Conservation (phyloP, 2,888 invertebrate genomes). For the Volucella zonaria region DNA sequence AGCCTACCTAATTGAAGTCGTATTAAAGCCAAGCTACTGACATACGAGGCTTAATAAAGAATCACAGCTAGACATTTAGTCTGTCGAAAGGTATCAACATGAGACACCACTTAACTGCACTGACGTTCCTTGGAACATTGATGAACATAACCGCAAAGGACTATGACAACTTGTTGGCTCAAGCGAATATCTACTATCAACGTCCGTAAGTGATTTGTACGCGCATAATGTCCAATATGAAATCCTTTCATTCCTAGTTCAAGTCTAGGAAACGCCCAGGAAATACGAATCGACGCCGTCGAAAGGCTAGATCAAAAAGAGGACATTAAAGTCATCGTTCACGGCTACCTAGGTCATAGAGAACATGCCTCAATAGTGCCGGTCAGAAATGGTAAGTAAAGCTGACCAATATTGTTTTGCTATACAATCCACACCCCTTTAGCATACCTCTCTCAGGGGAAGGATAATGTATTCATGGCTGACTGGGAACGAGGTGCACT, state of each 20-base stretch:
- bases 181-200: constrained; percentile 77
- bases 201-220: constrained; percentile 74
- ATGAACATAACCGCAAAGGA: not conserved
- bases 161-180: constrained; percentile 49
- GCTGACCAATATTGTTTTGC: fast-evolving
- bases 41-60: not conserved
- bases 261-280: constrained; percentile 67
- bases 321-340: constrained; percentile 80
- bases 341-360: constrained; percentile 80
- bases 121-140: not conserved
- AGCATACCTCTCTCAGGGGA: constrained; percentile 80
- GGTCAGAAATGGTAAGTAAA: constrained; percentile 70
- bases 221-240: not conserved
- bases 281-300: constrained; percentile 65
- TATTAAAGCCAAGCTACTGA: not conserved
- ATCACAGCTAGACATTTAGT: constrained; percentile 3
- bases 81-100: not conserved
- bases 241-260: constrained; percentile 62
- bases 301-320: constrained; percentile 54
- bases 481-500: constrained; percentile 80
- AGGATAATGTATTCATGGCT: constrained; percentile 78
- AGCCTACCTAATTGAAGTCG: not conserved
- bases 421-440: not conserved
- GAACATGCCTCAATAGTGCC: constrained; percentile 79
- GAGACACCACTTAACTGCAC: not conserved